Conservation (phyloP, 2,113 vertebrate genomes). For the Ochotona curzoniae region DNA sequence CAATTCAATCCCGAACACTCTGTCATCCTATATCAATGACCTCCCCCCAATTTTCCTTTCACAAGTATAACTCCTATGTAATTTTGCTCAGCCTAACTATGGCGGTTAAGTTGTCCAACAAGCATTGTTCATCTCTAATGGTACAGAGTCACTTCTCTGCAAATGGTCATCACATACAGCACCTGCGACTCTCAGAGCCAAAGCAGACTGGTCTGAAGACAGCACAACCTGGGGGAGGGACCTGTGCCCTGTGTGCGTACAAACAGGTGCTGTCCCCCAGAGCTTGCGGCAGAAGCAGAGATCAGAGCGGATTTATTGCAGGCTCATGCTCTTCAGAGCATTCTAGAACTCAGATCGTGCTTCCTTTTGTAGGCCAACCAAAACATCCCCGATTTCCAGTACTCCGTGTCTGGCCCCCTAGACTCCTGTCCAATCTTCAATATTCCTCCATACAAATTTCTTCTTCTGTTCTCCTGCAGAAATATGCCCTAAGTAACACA, state of each 20-base stretch:
- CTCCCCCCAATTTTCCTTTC: background rate
- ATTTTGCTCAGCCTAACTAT: background rate
- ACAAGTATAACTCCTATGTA: background rate
- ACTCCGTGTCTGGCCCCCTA: background rate
- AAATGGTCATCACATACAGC: background rate
- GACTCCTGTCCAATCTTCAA: background rate
- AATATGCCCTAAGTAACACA: background rate
- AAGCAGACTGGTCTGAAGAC: too few relatives aligned
- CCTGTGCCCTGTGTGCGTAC: background rate
- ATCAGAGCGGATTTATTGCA: background rate
- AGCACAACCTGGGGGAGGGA: too few relatives aligned
- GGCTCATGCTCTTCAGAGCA: background rate
- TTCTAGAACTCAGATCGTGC: background rate
- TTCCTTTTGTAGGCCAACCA: background rate
- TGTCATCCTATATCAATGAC: background rate
- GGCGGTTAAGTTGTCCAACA: background rate
- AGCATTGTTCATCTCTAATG: background rate
- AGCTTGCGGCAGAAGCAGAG: background rate
- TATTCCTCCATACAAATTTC: background rate
- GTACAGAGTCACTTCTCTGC: background rate
- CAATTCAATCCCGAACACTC: background rate
- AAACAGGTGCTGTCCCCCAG: background rate
- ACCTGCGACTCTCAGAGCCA: background rate
- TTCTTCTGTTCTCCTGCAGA: background rate
- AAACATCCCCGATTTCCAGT: background rate